Evolutionary conservation across 2,888 invertebrate species (phyloP), one percentile per base, ranked within the genome.

Genomic region (Tachina fera): DNA sequence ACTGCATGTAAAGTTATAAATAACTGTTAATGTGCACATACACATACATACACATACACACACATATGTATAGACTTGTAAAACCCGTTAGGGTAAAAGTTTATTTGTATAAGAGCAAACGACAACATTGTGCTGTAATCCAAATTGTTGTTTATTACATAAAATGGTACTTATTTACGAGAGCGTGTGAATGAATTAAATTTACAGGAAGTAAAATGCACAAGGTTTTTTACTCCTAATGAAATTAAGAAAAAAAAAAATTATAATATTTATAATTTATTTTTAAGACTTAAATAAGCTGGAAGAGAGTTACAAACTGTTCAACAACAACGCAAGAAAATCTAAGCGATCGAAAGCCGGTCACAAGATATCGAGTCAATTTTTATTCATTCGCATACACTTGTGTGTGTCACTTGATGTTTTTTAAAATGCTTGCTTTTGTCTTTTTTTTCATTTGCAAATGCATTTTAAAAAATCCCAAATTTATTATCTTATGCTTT

Each of bases 101-200:
- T 56, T n/a, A n/a, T 56, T 47, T 45, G 13, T 47, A 16, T 63
- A 1, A 19, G 16, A 9, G 22, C 16, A 61, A 31, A 47, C 19
- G 47, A 77, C 49, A 77, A 81, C 61, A 68, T 45, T 75, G 60
- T 68, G 60, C 45, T 68, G 58, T 61, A 45, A 14, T 31, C 14
- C 31, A 58, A 68, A 47, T 19, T n/a, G 39, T 72, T 72, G 45
- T 58, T 67, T 67, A 65, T 51, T 74, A 19, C 22, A 49, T 31
- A 14, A 70, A 56, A 43, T n/a, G 19, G 19, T 70, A 3, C 9
- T 31, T 31, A 31, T 31, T 5, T 31, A 31, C 6, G 31, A 16
- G 6, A 51, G 6, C 8, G n/a, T 13, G 51, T 16, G 9, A 1
- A 2, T 16, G 51, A 16, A 51, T n/a, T 16, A 14, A 11, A 9